phyloP scores from a whole-genome alignment of 2,797 vertebrate genomes.

The Odontamblyopus lacepedii region DNA sequence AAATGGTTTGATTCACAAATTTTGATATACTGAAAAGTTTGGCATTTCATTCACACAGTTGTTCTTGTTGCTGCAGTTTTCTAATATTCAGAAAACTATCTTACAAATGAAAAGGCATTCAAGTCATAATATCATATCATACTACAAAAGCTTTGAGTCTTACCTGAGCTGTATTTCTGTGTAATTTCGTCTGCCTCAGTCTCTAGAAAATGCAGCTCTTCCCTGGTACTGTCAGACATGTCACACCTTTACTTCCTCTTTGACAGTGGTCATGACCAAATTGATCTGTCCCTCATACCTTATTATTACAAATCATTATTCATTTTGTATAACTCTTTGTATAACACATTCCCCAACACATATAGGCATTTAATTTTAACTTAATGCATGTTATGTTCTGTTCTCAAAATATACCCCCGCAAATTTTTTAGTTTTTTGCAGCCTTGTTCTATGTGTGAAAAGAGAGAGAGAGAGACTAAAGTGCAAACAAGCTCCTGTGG shows the following conservation, averaged over 20 bases:
- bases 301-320: background rate
- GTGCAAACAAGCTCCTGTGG: background rate
- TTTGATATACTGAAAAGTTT: background rate
- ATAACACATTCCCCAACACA: background rate
- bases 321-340: background rate
- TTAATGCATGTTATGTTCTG: background rate
- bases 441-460: background rate
- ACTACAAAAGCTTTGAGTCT: slow-evolving; percentile 22
- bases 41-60: background rate
- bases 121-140: background rate
- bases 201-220: slow-evolving; percentile 23
- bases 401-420: background rate
- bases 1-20: background rate
- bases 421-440: background rate
- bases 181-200: slow-evolving; percentile 3
- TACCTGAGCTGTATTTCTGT: slow-evolving; percentile 47
- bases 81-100: background rate
- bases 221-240: slow-evolving; percentile 24
- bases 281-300: background rate
- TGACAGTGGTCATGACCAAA: background rate
- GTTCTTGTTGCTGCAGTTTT: background rate
- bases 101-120: background rate
- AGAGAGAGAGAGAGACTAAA: background rate
- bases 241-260: slow-evolving; percentile 51
- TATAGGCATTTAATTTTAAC: background rate